Evolutionary conservation across 2,113 vertebrate genomes (phyloP).

Genomic region (Pandion haliaetus): DNA sequence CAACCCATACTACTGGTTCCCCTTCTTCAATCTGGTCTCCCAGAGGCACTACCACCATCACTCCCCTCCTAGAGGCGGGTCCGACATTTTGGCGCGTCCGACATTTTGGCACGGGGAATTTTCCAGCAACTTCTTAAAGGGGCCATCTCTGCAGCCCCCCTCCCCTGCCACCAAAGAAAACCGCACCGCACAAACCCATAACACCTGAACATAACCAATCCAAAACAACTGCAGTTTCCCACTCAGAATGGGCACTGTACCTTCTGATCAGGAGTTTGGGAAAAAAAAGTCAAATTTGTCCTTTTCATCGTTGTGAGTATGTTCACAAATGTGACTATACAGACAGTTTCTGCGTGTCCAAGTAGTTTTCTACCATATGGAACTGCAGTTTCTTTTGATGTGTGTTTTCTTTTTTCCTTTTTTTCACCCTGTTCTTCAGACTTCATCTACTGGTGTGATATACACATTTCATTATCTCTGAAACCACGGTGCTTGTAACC

Average conservation of each 20-base stretch:
- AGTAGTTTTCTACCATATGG: neutral
- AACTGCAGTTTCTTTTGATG: neutral
- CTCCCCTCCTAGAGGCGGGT: too few relatives aligned
- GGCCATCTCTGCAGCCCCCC: too few relatives aligned
- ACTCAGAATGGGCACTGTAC: fast-evolving
- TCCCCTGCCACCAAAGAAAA: too few relatives aligned
- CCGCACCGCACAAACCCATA: too few relatives aligned
- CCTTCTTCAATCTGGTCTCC: too few relatives aligned
- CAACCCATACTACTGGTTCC: too few relatives aligned
- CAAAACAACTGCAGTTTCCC: fast-evolving
- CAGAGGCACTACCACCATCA: too few relatives aligned
- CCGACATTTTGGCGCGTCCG: too few relatives aligned
- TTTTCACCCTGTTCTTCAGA: neutral
- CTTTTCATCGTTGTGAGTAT: neutral
- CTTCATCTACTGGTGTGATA: neutral
- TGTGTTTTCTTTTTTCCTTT: neutral
- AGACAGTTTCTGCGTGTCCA: fast-evolving
- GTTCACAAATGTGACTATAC: neutral
- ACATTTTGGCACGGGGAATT: too few relatives aligned
- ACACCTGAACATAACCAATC: neutral
- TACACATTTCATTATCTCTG: neutral
- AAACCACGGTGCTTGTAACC: neutral
- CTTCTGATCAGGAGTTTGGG: neutral
- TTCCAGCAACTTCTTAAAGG: too few relatives aligned
- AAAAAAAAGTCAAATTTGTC: neutral